Base-by-base conservation (phyloP, 2,888 invertebrate species). In the Stomorhina lunata region DNA sequence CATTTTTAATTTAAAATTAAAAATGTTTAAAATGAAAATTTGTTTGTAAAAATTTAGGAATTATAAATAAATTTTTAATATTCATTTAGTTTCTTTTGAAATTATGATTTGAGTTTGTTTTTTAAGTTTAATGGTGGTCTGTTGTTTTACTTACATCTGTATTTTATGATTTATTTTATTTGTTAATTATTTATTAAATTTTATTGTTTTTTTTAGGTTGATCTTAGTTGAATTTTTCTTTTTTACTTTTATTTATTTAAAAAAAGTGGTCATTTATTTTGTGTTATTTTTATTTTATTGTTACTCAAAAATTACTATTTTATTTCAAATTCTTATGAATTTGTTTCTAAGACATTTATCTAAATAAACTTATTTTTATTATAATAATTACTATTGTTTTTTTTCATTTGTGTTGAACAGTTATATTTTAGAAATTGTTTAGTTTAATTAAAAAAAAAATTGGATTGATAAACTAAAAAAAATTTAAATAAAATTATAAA, bases 41-140 rank as follows among this genome's bases (percentile, higher is more conserved):
- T 22, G 22, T 48, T 10, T 48, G 15, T 27, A 22, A 25, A n/a
- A 5, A 5, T n/a, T 45, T 27, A 29, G 3, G 43, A 34, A 50
- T 15, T 22, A 7, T 32, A 40, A 59, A 20, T 34, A 20, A 85
- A 86, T 82, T 55, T 59, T 85, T 84, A 83, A 79, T 81, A 85
- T 69, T 81, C 85, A 85, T 84, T 86, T 87, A 84, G 83, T 69
- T 27, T 25, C 27, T 73, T 65, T 34, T n/a, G 34, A n/a, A 22
- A 34, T 29, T 48, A 22, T 66, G 48, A 20, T 40, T 48, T 80
- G 66, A 73, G 40, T 66, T 34, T n/a, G n/a, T n/a, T 61, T 15
- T 53, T 76, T 80, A 77, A 71, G 61, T 77, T 80, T 85, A 84
- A 80, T 84, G 85, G 85, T 85, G 85, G 85, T 85, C 83, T 85